Conservation (phyloP, 1,140 invertebrate species). For the Caenorhabditis briggsae region DNA sequence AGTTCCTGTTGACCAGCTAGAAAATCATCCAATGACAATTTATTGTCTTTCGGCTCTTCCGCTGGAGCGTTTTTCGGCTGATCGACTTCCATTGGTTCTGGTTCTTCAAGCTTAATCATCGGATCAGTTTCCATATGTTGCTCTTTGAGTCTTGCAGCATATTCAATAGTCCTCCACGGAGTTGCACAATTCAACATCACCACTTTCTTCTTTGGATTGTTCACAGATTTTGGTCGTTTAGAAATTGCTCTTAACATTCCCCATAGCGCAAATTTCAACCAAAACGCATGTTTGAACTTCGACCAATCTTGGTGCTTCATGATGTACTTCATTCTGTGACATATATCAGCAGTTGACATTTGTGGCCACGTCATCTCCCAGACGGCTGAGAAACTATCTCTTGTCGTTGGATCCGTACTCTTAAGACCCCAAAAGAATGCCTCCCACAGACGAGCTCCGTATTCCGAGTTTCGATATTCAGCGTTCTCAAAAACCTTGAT, state of each 20-base stretch:
- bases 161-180: slow-evolving; percentile 42
- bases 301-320: slow-evolving; percentile 48
- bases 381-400: slow-evolving; percentile 49
- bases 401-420: slow-evolving; percentile 25
- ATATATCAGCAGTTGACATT: slow-evolving; percentile 4
- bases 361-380: slow-evolving; percentile 40
- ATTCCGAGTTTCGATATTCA: slow-evolving; percentile 32
- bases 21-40: background rate
- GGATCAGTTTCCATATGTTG: background rate
- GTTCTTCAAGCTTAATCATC: background rate
- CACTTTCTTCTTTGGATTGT: background rate
- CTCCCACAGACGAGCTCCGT: slow-evolving; percentile 22
- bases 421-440: slow-evolving; percentile 63
- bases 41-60: background rate
- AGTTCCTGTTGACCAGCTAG: slow-evolving; percentile 3
- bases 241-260: slow-evolving; percentile 8
- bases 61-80: background rate
- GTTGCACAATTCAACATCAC: slow-evolving; percentile 25
- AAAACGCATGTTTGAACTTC: slow-evolving; percentile 45
- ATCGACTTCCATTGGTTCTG: slow-evolving; percentile 20
- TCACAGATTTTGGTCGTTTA: background rate
- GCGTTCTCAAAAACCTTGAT: slow-evolving; percentile 50
- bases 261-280: slow-evolving; percentile 46
- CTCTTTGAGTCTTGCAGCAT: background rate
- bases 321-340: slow-evolving; percentile 45